These are phyloP conservation scores for Ectemnius cavifrons DNA, from an alignment of 2,888 invertebrate species.

Conservation along the genomic window DNA sequence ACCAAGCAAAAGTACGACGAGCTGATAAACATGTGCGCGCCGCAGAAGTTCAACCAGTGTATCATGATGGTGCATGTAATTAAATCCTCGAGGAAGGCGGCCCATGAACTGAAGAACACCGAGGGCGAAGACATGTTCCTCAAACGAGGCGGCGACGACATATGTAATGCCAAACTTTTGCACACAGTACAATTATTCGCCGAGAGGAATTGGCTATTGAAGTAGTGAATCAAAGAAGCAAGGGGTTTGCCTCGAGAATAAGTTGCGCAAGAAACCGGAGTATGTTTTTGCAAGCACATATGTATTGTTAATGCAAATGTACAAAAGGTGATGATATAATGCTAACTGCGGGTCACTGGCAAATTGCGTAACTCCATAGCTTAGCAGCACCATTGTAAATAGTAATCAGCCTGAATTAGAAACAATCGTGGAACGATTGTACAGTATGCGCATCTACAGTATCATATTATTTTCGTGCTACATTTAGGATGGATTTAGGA, in stretches of 20 bases:
- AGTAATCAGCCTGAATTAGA: conserved; percentile 1
- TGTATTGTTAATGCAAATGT: no score
- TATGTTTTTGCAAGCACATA: no score
- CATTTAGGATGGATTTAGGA: no score
- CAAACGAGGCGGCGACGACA: conserved; percentile 60
- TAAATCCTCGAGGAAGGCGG: conserved; percentile 67
- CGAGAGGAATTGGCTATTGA: conserved; percentile 68
- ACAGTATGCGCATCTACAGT: no score
- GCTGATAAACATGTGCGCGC: conserved; percentile 65
- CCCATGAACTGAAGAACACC: conserved; percentile 65
- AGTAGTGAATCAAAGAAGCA: conserved; percentile 34
- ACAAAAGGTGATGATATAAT: background rate
- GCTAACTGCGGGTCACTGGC: background rate
- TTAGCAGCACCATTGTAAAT: background rate
- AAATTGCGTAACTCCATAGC: background rate
- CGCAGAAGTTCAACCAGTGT: conserved; percentile 69
- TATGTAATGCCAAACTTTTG: conserved; percentile 66
- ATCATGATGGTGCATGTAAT: conserved; percentile 75
- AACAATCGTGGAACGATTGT: background rate
- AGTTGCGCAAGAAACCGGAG: no score
- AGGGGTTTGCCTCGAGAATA: background rate
- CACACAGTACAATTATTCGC: conserved; percentile 66
- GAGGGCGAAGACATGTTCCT: conserved; percentile 64
- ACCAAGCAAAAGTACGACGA: conserved; percentile 60
- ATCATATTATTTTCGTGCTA: no score